Evolutionary conservation across 2,888 invertebrate species (phyloP).

Genomic region (Chromoteleia sp.): DNA sequence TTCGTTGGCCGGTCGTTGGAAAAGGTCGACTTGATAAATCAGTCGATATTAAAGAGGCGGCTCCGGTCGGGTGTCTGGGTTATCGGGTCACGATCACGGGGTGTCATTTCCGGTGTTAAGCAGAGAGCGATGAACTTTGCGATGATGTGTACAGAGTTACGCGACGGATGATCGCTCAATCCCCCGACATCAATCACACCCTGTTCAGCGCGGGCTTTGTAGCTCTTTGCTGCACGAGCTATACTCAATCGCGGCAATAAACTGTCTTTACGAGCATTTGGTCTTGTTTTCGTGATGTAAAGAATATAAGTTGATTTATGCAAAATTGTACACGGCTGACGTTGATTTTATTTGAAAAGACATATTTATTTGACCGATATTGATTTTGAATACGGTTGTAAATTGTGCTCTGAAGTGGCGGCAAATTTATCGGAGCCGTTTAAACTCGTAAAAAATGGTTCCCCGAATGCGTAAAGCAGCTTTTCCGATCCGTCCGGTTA

Average conservation of each 20-base stretch:
- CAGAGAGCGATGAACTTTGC: constrained; percentile 61
- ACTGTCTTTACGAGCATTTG: constrained; percentile 63
- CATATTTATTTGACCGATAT: constrained; percentile 52
- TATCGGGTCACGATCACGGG: constrained; percentile 66
- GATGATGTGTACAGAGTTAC: constrained; percentile 54
- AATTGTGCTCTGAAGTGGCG: constrained; percentile 28
- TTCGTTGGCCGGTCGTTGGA: too few relatives aligned
- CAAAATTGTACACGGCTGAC: constrained; percentile 38
- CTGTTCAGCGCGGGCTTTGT: constrained; percentile 72
- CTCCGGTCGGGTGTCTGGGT: constrained; percentile 44
- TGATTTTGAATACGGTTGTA: constrained; percentile 37
- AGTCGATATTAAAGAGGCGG: constrained; percentile 29
- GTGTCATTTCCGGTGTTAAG: constrained; percentile 62
- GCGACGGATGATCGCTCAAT: constrained; percentile 81
- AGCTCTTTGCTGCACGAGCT: constrained; percentile 49
- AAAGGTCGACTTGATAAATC: constrained; percentile 22
- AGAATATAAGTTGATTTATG: constrained; percentile 48
- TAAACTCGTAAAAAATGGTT: constrained; percentile 4
- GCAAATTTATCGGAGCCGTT: constrained; percentile 17
- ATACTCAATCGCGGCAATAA: constrained; percentile 59
- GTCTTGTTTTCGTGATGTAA: constrained; percentile 57
- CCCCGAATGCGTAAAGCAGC: not conserved
- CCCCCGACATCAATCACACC: constrained; percentile 81
- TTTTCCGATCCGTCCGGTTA: not conserved
- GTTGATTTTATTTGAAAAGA: constrained; percentile 46